Conservation (phyloP, 37 sponge, comb jelly and placozoan species). For the Dysidea cf. avara region DNA sequence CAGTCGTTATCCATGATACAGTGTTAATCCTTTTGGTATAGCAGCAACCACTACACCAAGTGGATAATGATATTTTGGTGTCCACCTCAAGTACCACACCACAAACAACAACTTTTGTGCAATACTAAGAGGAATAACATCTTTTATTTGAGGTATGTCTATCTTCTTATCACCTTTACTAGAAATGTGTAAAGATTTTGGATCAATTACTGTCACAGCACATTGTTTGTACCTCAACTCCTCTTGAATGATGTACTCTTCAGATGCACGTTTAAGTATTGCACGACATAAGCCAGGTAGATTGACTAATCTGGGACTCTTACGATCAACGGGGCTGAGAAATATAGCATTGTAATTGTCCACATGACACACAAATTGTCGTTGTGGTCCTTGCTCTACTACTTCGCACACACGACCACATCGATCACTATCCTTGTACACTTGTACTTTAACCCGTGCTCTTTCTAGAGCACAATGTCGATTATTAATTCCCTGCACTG, state of each 20-base stretch:
- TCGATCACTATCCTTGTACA: conserved; percentile 7
- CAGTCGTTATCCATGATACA: conserved; percentile 46
- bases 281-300: conserved; percentile 50
- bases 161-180: not conserved
- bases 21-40: conserved; percentile 23
- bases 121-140: conserved; percentile 44
- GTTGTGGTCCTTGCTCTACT: conserved; percentile 8
- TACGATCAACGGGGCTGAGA: conserved; percentile 52
- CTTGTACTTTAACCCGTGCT: conserved; percentile 44
- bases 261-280: conserved; percentile 14
- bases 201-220: conserved; percentile 51
- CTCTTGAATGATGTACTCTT: not conserved
- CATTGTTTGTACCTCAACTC: not conserved
- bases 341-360: conserved; percentile 26
- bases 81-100: conserved; percentile 45
- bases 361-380: conserved; percentile 46
- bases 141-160: conserved; percentile 35
- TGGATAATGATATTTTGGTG: conserved; percentile 25
- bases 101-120: conserved; percentile 57
- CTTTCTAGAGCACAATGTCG: conserved; percentile 65
- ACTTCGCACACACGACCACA: conserved; percentile 47
- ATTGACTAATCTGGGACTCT: conserved; percentile 53
- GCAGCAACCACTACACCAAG: conserved; percentile 51
- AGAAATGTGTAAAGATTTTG: not conserved
- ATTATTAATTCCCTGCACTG: conserved; percentile 38